These are phyloP conservation scores for Planococcus citri DNA, from an alignment of 1,140 invertebrate species.

Conservation along the genomic window DNA sequence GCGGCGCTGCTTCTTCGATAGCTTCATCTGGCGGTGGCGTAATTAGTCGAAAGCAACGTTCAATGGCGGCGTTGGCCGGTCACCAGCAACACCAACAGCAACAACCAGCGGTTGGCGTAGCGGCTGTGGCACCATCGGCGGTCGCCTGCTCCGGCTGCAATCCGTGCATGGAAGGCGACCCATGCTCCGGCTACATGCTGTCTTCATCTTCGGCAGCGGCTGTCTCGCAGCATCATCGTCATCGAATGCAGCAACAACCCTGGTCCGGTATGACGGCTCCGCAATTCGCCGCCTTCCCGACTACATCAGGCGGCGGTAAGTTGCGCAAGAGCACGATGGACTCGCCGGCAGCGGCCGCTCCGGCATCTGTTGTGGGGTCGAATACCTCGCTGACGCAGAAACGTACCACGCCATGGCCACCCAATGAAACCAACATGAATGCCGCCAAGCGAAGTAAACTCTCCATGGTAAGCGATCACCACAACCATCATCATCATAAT, in stretches of 20 bases:
- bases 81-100: no score
- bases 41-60: not conserved
- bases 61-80: no score
- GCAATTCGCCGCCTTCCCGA: not conserved
- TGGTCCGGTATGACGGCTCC: not conserved
- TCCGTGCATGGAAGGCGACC: not conserved
- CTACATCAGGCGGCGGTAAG: not conserved
- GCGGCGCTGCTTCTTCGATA: not conserved
- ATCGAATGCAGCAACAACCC: not conserved
- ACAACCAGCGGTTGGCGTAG: not conserved
- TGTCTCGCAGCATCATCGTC: not conserved
- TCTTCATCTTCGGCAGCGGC: no score
- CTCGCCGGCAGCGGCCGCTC: not conserved
- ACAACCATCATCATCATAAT: not conserved
- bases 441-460: not conserved
- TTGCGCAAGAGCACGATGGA: not conserved
- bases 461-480: not conserved
- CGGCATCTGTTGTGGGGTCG: not conserved
- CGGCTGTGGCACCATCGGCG: not conserved
- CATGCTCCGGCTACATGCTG: not conserved
- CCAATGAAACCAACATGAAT: not conserved
- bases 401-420: not conserved
- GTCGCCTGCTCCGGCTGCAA: not conserved
- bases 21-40: not conserved
- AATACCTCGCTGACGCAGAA: not conserved